phyloP scores from a whole-genome alignment of 2,888 invertebrate genomes.

The Perithous albicinctus region DNA sequence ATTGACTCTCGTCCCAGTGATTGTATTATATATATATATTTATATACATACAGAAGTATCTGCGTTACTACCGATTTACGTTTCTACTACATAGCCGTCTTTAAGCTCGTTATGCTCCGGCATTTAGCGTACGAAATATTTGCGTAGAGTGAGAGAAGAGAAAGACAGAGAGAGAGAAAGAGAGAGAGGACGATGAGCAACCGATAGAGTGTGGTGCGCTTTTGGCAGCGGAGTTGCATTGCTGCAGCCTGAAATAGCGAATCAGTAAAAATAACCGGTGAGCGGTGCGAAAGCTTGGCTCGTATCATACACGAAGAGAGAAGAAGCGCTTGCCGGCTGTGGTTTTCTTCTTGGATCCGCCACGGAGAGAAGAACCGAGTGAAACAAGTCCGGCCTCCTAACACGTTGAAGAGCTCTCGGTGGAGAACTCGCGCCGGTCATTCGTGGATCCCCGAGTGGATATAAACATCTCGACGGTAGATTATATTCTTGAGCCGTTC shows the following conservation, averaged over 20 bases:
- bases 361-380: not conserved
- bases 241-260: conserved; percentile 60
- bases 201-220: conserved; percentile 7
- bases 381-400: too few relatives aligned
- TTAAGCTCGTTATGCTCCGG: conserved; percentile 45
- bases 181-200: not conserved
- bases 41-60: too few relatives aligned
- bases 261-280: conserved; percentile 56
- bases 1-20: conserved; percentile 51
- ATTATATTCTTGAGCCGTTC: conserved; percentile 18
- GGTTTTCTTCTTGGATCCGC: conserved; percentile 3
- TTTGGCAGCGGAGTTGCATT: conserved; percentile 58
- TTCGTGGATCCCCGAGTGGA: not conserved
- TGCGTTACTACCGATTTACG: not conserved
- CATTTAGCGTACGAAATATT: conserved; percentile 44
- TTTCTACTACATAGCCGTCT: conserved; percentile 6
- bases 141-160: too few relatives aligned
- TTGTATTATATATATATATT: conserved; percentile 9
- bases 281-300: conserved; percentile 16
- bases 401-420: not conserved
- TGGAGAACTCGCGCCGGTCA: not conserved
- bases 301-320: too few relatives aligned
- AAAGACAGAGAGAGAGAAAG: too few relatives aligned
- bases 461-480: not conserved
- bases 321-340: not conserved